Percentiles rank a stretch among this genome's conserved stretches.
These are phyloP conservation scores for Burhinus oedicnemus DNA, from an alignment of 2,113 vertebrate species.

Conservation along the genomic window DNA sequence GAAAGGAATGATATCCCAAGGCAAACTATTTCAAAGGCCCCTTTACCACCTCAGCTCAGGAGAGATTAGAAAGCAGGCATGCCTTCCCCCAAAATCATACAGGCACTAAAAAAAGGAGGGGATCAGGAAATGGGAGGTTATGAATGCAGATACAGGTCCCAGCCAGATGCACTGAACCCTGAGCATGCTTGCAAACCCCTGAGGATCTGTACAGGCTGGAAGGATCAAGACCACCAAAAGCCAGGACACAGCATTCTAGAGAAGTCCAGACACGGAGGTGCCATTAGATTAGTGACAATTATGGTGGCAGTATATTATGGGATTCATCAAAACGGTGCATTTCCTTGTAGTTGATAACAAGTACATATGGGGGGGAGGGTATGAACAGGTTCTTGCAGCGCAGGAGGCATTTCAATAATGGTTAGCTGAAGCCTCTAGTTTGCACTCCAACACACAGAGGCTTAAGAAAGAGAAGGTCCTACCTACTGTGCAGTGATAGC, in stretches of 20 bases:
- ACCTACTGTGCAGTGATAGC: background rate
- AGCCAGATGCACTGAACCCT: background rate
- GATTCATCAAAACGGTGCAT: background rate
- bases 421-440: background rate
- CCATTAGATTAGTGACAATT: background rate
- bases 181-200: background rate
- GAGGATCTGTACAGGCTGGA: background rate
- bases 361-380: rapidly evolving
- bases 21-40: background rate
- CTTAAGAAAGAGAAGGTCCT: background rate
- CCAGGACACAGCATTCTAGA: background rate
- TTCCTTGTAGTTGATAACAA: background rate
- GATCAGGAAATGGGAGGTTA: rapidly evolving
- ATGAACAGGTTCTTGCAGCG: background rate
- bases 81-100: background rate
- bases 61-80: background rate
- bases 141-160: background rate
- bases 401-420: background rate
- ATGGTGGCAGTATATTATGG: background rate
- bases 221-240: background rate
- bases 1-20: background rate
- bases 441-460: background rate
- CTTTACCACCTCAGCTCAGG: background rate
- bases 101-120: background rate
- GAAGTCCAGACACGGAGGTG: background rate